Evolutionary conservation across 92 coral and sea anemone species (phyloP).

Genomic region (Phenganax subtilis): DNA sequence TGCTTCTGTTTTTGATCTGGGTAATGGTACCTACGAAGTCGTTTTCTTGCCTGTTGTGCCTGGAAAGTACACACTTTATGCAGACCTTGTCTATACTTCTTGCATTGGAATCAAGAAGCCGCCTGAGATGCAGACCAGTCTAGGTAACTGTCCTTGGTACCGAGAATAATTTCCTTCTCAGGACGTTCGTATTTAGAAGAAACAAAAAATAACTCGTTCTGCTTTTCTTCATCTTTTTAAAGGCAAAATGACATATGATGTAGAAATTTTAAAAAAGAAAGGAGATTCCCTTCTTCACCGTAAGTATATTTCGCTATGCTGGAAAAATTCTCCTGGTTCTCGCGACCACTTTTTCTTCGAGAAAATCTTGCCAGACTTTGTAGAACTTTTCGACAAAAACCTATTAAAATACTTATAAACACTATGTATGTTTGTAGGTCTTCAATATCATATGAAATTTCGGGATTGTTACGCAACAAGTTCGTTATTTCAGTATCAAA

Average conservation of each 20-base stretch:
- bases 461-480: constrained; percentile 17
- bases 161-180: too few relatives aligned
- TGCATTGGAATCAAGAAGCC: constrained; percentile 63
- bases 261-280: background rate
- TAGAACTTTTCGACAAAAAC: too few relatives aligned
- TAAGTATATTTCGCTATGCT: background rate
- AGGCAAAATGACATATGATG: constrained; percentile 11
- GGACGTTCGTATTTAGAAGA: too few relatives aligned
- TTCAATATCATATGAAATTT: constrained; percentile 40
- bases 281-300: constrained; percentile 28
- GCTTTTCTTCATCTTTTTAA: background rate
- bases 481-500: constrained; percentile 17
- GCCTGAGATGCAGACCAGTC: constrained; percentile 48
- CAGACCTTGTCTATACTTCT: constrained; percentile 51
- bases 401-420: too few relatives aligned
- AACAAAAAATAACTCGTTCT: background rate
- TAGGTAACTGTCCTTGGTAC: constrained; percentile 37
- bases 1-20: constrained; percentile 59
- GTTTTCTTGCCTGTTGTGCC: constrained; percentile 55
- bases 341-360: background rate
- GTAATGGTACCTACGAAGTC: constrained; percentile 65
- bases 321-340: background rate
- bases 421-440: constrained; percentile 5
- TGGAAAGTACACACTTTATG: constrained; percentile 52
- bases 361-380: background rate